These are phyloP conservation scores for Origma solitaria DNA, from an alignment of 2,113 vertebrate genomes.

Conservation along the genomic window DNA sequence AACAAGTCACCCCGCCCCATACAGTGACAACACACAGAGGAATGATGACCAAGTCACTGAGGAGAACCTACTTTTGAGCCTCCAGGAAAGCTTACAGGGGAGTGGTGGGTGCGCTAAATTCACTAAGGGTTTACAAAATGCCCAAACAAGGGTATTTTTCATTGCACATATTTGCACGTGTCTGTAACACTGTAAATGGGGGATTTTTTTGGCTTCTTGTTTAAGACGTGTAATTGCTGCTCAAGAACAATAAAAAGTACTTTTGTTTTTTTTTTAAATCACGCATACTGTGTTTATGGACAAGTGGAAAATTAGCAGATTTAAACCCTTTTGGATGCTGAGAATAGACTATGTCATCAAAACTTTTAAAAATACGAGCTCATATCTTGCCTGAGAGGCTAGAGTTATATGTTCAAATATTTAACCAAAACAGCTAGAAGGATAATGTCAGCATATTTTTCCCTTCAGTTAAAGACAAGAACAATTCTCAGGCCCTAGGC, in stretches of 20 bases:
- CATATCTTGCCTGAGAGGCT: not conserved
- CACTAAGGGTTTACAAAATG: not conserved
- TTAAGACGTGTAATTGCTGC: not conserved
- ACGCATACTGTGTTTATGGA: not conserved
- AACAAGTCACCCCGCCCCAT: accelerated
- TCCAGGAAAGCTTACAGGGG: not conserved
- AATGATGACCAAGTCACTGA: not conserved
- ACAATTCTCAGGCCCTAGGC: not conserved
- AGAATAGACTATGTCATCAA: not conserved
- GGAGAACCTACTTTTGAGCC: not conserved
- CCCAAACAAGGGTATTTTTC: not conserved
- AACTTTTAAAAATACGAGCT: not conserved
- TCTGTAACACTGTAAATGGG: not conserved
- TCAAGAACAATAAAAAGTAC: not conserved
- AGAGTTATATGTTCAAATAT: not conserved
- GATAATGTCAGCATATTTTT: not conserved
- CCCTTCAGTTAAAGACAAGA: not conserved
- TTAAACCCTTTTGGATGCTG: not conserved
- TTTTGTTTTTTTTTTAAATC: not conserved
- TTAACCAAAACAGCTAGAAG: constrained; percentile 1
- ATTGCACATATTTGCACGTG: not conserved
- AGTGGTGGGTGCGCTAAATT: not conserved
- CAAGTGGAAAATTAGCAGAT: not conserved
- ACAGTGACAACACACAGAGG: not conserved
- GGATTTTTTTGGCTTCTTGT: not conserved